A percentile compares a stretch with the other conserved stretches of the same genome.
These are phyloP conservation scores for Pristionchus pacificus DNA, from an alignment of 1,140 invertebrate genomes.

Conservation along the genomic window DNA sequence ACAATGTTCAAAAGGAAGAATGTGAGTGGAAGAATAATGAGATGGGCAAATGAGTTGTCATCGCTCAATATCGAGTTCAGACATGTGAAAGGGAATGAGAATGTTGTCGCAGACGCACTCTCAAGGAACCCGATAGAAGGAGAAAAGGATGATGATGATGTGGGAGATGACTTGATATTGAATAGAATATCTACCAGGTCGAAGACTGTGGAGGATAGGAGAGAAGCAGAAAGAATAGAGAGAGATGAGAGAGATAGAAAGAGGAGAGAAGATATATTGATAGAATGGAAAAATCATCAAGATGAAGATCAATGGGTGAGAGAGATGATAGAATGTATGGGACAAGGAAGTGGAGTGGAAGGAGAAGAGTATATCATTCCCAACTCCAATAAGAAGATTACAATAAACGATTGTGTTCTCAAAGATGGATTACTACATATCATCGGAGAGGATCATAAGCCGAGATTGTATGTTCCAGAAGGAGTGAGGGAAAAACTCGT, in stretches of 20 bases:
- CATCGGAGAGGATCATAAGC: background rate
- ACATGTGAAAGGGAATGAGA: conserved; percentile 8
- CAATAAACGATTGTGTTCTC: background rate
- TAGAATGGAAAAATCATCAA: background rate
- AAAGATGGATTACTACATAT: background rate
- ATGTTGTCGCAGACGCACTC: background rate
- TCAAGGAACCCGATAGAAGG: background rate
- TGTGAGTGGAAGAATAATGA: background rate
- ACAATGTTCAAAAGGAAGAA: conserved; percentile 2
- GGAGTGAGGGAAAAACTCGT: background rate
- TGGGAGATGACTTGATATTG: background rate
- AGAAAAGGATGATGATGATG: background rate
- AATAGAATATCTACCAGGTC: background rate
- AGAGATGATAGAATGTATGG: background rate
- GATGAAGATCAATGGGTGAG: background rate
- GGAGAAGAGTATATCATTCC: background rate
- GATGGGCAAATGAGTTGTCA: background rate
- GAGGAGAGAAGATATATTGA: too few relatives aligned
- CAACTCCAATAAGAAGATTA: background rate
- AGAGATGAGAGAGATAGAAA: background rate
- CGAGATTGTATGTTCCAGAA: background rate
- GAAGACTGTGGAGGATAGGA: background rate
- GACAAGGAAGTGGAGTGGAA: background rate
- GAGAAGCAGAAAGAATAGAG: background rate
- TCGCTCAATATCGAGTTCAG: background rate